Evolutionary conservation across 2,797 vertebrate species (phyloP), one percentile per base, ranked within the genome.

Genomic region (Carduelis carduelis): DNA sequence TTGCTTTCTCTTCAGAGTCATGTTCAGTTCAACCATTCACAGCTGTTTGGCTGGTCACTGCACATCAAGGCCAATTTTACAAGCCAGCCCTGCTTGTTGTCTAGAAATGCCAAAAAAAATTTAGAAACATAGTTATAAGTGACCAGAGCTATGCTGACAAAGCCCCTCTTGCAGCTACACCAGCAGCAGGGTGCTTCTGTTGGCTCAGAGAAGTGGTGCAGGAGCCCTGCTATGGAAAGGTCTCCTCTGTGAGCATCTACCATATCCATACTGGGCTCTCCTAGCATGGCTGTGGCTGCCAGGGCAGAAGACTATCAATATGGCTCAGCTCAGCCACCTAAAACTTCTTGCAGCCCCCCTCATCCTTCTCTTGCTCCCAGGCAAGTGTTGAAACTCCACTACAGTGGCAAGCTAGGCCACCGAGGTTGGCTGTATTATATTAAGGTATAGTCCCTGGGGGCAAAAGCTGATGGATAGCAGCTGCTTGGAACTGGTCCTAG

Each of bases 1-100:
- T 86, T 71, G 16, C 26, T 61, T 64, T 85, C 47, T 71, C 44
- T 86, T 86, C 30, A 46, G 64, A 65, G 55, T 20, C 27, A 32
- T 75, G 27, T 28, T 77, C 70, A 52, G 39, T 53, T 87, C 75
- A 93, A 47, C 64, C 12, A 37, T 23, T 79, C 75, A 68, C 78
- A 80, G 75, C 74, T 89, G 70, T 88, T 83, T 82, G 86, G 70
- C 44, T 87, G 83, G 66, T 43, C 78, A 82, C 20, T 64, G 68
- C 8, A 9, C 28, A 82, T 15, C 41, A 53, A 64, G 65, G 71
- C 69, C 43, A 5, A 37, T 81, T 32, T 79, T 71, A 55, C 24
- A 46, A 66, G 46, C 79, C 80, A 93, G 55, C 16, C 28, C 50
- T 47, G 39, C 27, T 59, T 72, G 0, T 3, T 71, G 57, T 12